Evolutionary conservation across 2,888 invertebrate genomes (phyloP), one percentile per base, ranked within the genome.

Genomic region (Diplolepis rosae): DNA sequence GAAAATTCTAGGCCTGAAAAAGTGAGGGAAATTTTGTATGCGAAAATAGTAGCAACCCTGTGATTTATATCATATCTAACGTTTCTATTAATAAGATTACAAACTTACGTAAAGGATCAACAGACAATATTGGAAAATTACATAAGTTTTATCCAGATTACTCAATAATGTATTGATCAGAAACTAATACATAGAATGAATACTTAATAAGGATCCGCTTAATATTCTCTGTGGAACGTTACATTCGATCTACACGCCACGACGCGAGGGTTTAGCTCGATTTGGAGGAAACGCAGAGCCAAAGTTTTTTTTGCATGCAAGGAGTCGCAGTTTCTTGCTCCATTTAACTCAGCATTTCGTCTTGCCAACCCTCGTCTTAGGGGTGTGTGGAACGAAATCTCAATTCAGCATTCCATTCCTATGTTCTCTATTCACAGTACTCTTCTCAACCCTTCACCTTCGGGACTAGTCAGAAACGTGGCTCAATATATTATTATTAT

Each of bases 301-400:
- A 66, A 45, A 67, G 22, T 61, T 70, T 69, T n/a, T n/a, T 70
- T 75, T 70, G 71, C 71, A n/a, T 71, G 66, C 70, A 61, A 48
- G 52, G 68, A 74, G 69, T 72, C 66, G 68, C 76, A 70, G 72
- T 76, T 72, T 69, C 72, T 42, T 71, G 76, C 72, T 69, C 70
- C 74, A 74, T 72, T 76, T 70, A 74, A 70, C 71, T 73, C 68
- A 66, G 73, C 69, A 69, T 50, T 66, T 69, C 61, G 73, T 75
- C 70, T 39, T 61, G 61, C 35, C 61, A 61, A 61, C 61, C 61
- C 35, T 39, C 24, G 39, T n/a, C 61, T 61, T 24, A 39, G 3
- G 35, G 32, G 32, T 32, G 52, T 61, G 39, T n/a, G 27, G 61
- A 24, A 42, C 61, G 61, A 61, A 61, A 39, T 61, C 39, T 61